Base-by-base conservation (phyloP, 2,888 invertebrate species). In the Mesoligia furuncula region DNA sequence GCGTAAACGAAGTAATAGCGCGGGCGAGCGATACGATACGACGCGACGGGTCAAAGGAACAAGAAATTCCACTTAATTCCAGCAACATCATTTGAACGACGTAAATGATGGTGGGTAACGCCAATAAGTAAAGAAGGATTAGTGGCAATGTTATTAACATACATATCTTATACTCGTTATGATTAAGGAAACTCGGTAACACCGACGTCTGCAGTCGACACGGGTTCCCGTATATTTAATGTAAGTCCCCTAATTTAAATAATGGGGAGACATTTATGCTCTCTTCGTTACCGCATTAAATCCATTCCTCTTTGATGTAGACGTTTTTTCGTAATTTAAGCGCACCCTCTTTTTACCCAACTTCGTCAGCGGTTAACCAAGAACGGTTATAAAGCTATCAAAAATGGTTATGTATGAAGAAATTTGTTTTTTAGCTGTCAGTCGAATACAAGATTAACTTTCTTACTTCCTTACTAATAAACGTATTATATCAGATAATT, bases 171-270 rank as follows among this genome's bases (percentile, higher is more conserved):
- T 65, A 27, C 66, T 66, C 61, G 15, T 11, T 62, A 68, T 85
- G 73, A 84, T 84, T 79, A 79, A 73, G 70, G 67, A 70, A 66
- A 77, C 31, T 70, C 67, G 31, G 66, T 68, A 75, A 75, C 73
- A 80, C 66, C 45, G 59, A 45, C 74, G 65, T 68, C 88, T 85
- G 88, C 75, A 74, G 77, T 48, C 71, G 86, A 86, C 86, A 79
- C 48, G 80, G 68, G 68, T 66, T 36, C 69, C 72, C 71, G 72
- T 73, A 75, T 78, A 78, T 78, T 84, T 75, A 81, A 74, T 69
- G 61, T 73, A 75, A 83, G 83, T 54, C 65, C 77, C 76, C 66
- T 85, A 73, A 86, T 87, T 87, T 87, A 81, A 87, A 87, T 87
- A 87, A 85, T 61, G 81, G 74, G 59, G 45, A 45, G 51, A 62